A percentile compares a stretch with the other conserved stretches of the same genome.
These are phyloP conservation scores for Oedothorax gibbosus DNA, from an alignment of 1,140 invertebrate species.

Conservation along the genomic window DNA sequence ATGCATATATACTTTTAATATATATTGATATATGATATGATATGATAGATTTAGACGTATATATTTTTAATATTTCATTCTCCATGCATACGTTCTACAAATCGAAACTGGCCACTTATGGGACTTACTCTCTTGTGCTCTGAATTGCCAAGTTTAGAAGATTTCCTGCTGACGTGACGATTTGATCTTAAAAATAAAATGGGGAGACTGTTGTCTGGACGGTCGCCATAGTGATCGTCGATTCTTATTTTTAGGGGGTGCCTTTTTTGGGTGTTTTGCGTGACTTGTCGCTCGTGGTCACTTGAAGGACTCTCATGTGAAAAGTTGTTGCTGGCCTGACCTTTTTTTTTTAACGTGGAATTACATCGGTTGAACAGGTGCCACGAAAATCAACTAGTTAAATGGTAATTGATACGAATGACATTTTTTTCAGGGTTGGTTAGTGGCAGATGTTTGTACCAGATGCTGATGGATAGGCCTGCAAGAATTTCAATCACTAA, in stretches of 20 bases:
- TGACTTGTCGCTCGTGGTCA: slow-evolving; percentile 41
- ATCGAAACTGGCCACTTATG: no score
- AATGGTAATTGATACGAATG: neutral
- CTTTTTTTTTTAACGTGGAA: neutral
- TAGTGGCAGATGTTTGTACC: no score
- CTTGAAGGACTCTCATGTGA: neutral
- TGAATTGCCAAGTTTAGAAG: no score
- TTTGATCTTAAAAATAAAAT: slow-evolving; percentile 29
- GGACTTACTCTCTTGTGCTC: no score
- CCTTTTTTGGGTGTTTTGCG: slow-evolving; percentile 7
- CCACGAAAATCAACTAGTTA: neutral
- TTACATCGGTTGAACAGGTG: neutral
- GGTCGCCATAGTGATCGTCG: slow-evolving; percentile 30
- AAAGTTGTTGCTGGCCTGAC: neutral
- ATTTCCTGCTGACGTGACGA: slow-evolving; percentile 20
- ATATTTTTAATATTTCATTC: no score
- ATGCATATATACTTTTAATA: no score
- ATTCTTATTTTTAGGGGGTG: neutral
- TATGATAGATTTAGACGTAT: no score
- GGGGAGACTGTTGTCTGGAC: slow-evolving; percentile 21
- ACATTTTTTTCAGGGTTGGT: no score
- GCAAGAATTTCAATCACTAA: no score
- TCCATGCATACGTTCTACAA: no score
- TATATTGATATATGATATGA: no score
- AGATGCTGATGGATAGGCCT: no score